phyloP scores from a whole-genome alignment of 2,113 vertebrate genomes.

The Picathartes gymnocephalus region DNA sequence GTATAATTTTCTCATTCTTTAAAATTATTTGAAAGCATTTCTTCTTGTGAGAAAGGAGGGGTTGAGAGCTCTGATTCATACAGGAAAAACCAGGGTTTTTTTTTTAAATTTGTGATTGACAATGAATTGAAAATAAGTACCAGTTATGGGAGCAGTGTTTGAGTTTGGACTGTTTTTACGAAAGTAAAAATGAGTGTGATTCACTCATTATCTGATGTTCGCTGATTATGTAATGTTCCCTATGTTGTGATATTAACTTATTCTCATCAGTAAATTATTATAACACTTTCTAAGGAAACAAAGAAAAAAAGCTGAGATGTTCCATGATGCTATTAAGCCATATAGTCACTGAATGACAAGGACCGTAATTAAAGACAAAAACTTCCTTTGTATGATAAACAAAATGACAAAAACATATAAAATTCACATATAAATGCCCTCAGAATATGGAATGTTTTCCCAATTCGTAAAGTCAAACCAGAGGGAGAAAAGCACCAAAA shows the following conservation, averaged over 20 bases:
- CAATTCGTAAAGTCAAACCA: accelerated
- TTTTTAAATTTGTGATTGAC: not conserved
- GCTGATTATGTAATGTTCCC: not conserved
- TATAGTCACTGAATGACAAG: not conserved
- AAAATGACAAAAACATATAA: not conserved
- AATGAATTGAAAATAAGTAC: not conserved
- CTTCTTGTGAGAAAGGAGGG: not conserved
- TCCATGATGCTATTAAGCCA: not conserved
- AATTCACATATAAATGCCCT: not conserved
- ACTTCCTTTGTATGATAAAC: not conserved
- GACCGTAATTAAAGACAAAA: not conserved
- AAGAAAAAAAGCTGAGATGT: not conserved
- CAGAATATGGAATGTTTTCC: not conserved
- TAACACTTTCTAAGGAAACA: not conserved
- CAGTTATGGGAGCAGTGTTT: not conserved
- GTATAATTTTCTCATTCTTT: not conserved
- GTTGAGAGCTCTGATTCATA: not conserved
- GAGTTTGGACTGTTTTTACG: not conserved
- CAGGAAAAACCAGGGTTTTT: accelerated
- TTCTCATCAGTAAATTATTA: not conserved
- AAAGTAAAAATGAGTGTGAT: not conserved
- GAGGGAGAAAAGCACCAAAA: accelerated
- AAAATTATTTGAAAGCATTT: not conserved
- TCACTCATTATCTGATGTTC: not conserved
- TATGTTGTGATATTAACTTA: not conserved